phyloP scores from a whole-genome alignment of 2,888 invertebrate genomes.

The Branchellion lobata region DNA sequence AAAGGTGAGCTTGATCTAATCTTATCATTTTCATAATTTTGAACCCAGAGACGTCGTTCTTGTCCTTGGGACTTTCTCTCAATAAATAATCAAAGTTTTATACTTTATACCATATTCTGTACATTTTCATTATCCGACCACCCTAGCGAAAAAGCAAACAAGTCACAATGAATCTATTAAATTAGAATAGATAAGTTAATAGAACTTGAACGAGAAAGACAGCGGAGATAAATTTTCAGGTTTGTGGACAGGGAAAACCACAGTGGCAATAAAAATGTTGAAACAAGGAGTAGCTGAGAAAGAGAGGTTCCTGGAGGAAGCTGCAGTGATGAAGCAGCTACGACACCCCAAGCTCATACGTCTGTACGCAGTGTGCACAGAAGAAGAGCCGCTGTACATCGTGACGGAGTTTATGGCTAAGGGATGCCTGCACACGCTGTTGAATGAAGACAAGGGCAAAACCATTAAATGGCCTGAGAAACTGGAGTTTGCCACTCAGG shows the following conservation, averaged over 20 bases:
- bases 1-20: conserved; percentile 61
- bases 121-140: no score
- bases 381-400: conserved; percentile 89
- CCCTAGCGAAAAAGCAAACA: no score
- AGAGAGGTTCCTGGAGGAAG: conserved; percentile 93
- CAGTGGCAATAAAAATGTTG: conserved; percentile 95
- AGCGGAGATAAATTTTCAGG: no score
- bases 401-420: conserved; percentile 91
- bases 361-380: conserved; percentile 87
- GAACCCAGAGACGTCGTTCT: no score
- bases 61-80: no score
- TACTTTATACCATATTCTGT: no score
- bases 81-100: no score
- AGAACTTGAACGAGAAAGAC: no score
- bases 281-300: conserved; percentile 95
- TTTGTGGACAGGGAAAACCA: conserved; percentile 74
- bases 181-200: no score
- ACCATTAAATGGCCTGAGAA: conserved; percentile 85
- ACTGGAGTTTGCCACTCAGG: conserved; percentile 91
- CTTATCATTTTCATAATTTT: background rate
- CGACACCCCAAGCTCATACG: conserved; percentile 90
- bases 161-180: no score
- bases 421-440: conserved; percentile 86
- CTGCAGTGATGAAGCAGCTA: conserved; percentile 97
- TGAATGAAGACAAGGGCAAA: conserved; percentile 79